phyloP scores from a whole-genome alignment of 1,140 invertebrate genomes.

The Eriocheir sinensis region DNA sequence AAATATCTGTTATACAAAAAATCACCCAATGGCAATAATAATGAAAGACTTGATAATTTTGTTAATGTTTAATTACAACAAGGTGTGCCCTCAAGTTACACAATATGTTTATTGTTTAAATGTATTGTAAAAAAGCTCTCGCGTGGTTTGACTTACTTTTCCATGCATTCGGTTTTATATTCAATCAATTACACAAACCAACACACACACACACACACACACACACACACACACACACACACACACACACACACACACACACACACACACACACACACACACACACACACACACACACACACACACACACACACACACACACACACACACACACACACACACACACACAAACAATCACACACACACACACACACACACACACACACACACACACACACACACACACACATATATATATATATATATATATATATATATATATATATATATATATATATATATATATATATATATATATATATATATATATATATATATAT shows the following conservation, averaged over 20 bases:
- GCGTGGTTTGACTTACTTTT: neutral
- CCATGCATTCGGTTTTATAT: neutral
- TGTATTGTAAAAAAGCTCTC: neutral
- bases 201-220: slow-evolving; percentile 13
- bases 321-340: slow-evolving; percentile 8
- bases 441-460: slow-evolving; percentile 27
- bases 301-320: neutral
- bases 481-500: slow-evolving; percentile 45
- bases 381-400: slow-evolving; percentile 45
- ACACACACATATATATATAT: neutral
- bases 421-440: slow-evolving; percentile 3
- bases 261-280: neutral
- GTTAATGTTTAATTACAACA: no score
- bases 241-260: slow-evolving; percentile 3
- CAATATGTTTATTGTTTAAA: no score
- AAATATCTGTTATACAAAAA: no score
- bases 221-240: slow-evolving; percentile 13
- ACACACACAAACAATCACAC: neutral
- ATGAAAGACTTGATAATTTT: no score
- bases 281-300: neutral
- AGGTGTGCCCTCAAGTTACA: no score
- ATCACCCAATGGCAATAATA: no score
- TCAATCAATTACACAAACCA: neutral
- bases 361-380: slow-evolving; percentile 35
- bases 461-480: slow-evolving; percentile 35